Base-by-base conservation (phyloP, 2,888 invertebrate genomes). In the Acanthoscelides obtectus region DNA sequence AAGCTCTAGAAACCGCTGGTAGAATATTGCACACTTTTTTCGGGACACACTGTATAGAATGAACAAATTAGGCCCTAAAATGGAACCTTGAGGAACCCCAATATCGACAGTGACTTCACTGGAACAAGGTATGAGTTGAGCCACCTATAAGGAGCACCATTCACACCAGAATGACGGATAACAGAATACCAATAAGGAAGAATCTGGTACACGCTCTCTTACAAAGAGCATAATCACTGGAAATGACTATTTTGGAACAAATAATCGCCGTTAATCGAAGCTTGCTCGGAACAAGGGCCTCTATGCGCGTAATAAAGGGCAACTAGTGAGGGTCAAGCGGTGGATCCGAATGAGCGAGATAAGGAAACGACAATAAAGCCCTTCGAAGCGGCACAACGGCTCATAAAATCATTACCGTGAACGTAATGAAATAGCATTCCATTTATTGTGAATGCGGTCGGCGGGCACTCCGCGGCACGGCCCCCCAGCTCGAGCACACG, bases 381-480 rank as follows among this genome's bases (percentile, higher is more conserved):
- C 70, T 70, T 77, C 75, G 79, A 79, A 75, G 79, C 78, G 81
- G 45, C 45, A 6, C 45, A 45, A 45, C 45, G 45, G 45, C 45
- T 45, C 81, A 82, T 81, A 83, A 84, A 84, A 83, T 83, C 83
- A 83, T 84, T 83, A 45, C 45, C 12, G 45, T 45, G 45, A 12
- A 45, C 17, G 45, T 85, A 85, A 85, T 85, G 84, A 85, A 85
- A 85, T 84, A 84, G 84, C 84, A 83, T 83, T 84, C 84, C 80
- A 84, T 83, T 83, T 84, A 82, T 82, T 83, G 79, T 83, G 81
- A 81, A 81, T 84, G 84, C 82, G 84, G 83, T 80, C 82, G 84
- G 83, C 80, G 45, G 45, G 45, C 6, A 17, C 45, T 45, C 45
- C 45, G 76, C 78, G 78, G 81, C 81, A 71, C 17, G 45, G 45